These are phyloP conservation scores for Danio kyathit DNA, from an alignment of 2,797 vertebrate species.

Conservation along the genomic window DNA sequence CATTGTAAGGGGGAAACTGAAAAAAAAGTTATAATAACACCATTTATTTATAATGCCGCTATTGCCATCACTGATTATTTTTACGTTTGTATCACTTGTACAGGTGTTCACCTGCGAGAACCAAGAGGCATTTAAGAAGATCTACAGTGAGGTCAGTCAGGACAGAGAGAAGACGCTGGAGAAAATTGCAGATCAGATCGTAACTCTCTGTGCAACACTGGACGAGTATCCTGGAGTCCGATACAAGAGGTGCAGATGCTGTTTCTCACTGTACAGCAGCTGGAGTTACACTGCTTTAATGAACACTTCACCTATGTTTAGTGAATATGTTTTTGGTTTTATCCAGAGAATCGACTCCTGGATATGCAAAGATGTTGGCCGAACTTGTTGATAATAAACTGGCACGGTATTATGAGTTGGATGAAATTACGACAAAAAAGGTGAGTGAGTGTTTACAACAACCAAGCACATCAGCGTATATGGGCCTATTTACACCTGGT, in stretches of 20 bases:
- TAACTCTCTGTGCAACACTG: slow-evolving; percentile 92
- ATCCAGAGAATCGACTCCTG: slow-evolving; percentile 82
- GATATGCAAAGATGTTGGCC: slow-evolving; percentile 87
- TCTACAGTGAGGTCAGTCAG: slow-evolving; percentile 86
- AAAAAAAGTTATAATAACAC: no score
- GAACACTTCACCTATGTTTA: not conserved
- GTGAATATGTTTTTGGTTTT: slow-evolving; percentile 46
- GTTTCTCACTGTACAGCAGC: not conserved
- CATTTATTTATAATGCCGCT: no score
- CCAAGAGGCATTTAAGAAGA: slow-evolving; percentile 87
- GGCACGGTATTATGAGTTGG: slow-evolving; percentile 85
- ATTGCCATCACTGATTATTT: no score
- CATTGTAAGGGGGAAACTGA: no score
- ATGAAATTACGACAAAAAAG: slow-evolving; percentile 89
- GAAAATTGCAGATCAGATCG: slow-evolving; percentile 88
- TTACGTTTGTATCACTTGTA: no score
- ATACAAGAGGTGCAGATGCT: slow-evolving; percentile 85
- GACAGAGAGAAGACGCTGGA: slow-evolving; percentile 82
- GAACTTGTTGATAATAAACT: slow-evolving; percentile 91
- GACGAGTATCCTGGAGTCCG: slow-evolving; percentile 94
- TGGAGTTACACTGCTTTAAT: not conserved
- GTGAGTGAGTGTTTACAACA: slow-evolving; percentile 72
- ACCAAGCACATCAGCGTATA: not conserved
- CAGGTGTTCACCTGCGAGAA: slow-evolving; percentile 93
- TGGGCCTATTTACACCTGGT: no score